Conservation (phyloP, 1,140 invertebrate genomes). For the Drosophila bocqueti region DNA sequence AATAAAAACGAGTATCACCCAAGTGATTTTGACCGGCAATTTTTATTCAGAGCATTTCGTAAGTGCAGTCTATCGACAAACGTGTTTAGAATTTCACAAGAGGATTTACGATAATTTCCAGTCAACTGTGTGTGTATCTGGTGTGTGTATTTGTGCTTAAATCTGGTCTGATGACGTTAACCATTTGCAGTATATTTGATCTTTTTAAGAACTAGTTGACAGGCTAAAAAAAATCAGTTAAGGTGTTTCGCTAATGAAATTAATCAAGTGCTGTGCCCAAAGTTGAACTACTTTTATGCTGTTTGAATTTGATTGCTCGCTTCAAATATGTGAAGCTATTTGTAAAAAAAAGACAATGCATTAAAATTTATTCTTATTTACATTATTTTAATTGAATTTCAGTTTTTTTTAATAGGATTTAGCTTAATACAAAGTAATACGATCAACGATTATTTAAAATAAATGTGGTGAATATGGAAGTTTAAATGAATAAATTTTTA, state of each 20-base stretch:
- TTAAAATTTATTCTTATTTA: no score
- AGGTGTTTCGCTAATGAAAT: conserved; percentile 9
- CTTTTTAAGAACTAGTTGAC: conserved; percentile 17
- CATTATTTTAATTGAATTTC: neutral
- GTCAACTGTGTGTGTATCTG: conserved; percentile 7
- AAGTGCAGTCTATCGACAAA: conserved; percentile 69
- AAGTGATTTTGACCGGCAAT: neutral
- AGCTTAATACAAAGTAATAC: neutral
- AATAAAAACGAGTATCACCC: neutral
- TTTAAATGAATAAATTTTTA: neutral
- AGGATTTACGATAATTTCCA: conserved; percentile 6
- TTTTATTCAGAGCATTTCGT: conserved; percentile 48
- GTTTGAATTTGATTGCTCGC: neutral
- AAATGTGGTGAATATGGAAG: neutral
- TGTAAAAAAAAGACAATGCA: neutral
- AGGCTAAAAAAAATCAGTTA: neutral
- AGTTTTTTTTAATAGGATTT: neutral
- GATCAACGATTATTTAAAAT: neutral
- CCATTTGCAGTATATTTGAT: neutral
- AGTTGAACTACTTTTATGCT: neutral
- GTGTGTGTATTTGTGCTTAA: conserved; percentile 1
- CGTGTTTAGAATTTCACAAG: conserved; percentile 76
- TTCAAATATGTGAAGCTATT: neutral
- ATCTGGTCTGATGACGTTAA: conserved; percentile 36
- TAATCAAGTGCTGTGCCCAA: conserved; percentile 9